Percentiles rank a stretch among this genome's conserved stretches.
phyloP scores from a whole-genome alignment of 2,888 invertebrate genomes.

The Neoitamus cyanurus region DNA sequence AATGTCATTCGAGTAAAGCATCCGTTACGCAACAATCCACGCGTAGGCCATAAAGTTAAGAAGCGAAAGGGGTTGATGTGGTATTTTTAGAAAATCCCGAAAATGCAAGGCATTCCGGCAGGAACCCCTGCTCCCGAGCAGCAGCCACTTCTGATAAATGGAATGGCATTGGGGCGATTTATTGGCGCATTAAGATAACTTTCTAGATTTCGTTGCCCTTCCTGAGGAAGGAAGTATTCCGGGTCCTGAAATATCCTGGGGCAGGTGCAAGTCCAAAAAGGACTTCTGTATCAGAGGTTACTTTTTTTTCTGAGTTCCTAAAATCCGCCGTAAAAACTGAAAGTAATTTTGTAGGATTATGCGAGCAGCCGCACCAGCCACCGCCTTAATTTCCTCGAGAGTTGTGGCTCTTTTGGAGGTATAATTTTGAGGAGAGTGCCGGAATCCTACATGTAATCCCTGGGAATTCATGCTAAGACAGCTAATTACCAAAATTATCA shows the following conservation, averaged over 20 bases:
- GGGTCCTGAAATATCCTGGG: background rate
- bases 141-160: background rate
- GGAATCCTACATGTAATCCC: constrained; percentile 3
- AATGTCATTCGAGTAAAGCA: background rate
- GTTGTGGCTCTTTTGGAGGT: background rate
- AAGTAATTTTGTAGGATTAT: background rate
- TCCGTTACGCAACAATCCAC: constrained; percentile 4
- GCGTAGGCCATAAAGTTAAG: constrained; percentile 14
- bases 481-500: constrained; percentile 51
- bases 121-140: background rate
- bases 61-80: background rate
- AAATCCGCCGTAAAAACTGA: background rate
- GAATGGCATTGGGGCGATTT: background rate
- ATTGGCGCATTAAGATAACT: constrained; percentile 30
- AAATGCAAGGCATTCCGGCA: background rate
- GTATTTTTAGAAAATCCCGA: constrained; percentile 23
- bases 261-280: background rate
- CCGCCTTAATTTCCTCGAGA: background rate
- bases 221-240: background rate
- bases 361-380: background rate
- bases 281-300: background rate
- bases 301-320: background rate
- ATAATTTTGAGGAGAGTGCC: background rate
- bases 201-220: background rate
- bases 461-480: constrained; percentile 43